Conservation (phyloP, 2,888 invertebrate genomes). For the Marronus borbonicus region DNA sequence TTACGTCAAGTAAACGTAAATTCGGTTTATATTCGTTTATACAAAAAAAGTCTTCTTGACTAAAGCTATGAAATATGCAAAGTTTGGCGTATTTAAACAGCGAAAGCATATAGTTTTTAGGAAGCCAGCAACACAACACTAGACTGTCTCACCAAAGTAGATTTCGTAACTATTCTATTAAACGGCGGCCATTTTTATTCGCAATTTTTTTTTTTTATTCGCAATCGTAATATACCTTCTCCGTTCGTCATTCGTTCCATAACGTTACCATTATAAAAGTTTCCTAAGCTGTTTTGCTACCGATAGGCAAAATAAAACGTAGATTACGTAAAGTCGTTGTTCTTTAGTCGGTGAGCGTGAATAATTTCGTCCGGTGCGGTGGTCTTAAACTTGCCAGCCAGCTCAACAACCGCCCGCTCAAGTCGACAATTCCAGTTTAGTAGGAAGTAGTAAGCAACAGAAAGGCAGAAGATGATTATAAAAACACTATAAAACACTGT, state of each 20-base stretch:
- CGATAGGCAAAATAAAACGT: not conserved
- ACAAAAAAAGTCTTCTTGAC: too few relatives aligned
- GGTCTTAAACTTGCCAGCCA: slow-evolving; percentile 7
- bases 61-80: too few relatives aligned
- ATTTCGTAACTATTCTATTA: not conserved
- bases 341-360: not conserved
- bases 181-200: not conserved
- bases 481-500: slow-evolving; percentile 34
- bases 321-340: slow-evolving; percentile 4
- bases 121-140: not conserved
- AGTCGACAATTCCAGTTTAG: slow-evolving; percentile 27
- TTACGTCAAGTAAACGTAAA: too few relatives aligned
- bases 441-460: slow-evolving; percentile 29
- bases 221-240: not conserved
- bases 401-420: slow-evolving; percentile 15
- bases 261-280: not conserved
- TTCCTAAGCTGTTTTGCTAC: not conserved
- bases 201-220: not conserved
- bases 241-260: too few relatives aligned
- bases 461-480: slow-evolving; percentile 22
- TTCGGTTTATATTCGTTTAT: too few relatives aligned
- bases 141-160: not conserved
- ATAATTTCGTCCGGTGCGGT: slow-evolving; percentile 10
- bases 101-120: not conserved
- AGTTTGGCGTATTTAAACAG: too few relatives aligned